phyloP scores from a whole-genome alignment of 2,797 vertebrate species.

The Scolopax bukidnonensis region DNA sequence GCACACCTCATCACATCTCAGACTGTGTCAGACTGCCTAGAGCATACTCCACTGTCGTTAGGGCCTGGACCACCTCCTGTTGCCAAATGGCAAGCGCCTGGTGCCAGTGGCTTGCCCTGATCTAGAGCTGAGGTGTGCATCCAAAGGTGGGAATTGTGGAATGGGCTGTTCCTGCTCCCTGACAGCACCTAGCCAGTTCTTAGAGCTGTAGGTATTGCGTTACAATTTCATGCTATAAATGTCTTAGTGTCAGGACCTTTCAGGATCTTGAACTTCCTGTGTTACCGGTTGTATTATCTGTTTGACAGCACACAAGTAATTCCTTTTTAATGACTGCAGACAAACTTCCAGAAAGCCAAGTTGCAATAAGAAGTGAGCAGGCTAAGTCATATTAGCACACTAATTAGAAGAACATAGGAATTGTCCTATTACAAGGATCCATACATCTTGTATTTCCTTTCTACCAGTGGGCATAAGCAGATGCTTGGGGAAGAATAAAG shows the following conservation, averaged over 20 bases:
- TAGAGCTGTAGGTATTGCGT: neutral
- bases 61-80: neutral
- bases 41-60: accelerated
- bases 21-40: neutral
- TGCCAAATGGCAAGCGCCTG: neutral
- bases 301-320: neutral
- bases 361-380: neutral
- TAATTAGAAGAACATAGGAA: neutral
- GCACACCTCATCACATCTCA: neutral
- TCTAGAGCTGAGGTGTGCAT: neutral
- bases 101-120: neutral
- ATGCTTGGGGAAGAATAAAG: neutral
- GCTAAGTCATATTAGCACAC: neutral
- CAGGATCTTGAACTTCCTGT: accelerated
- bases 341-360: neutral
- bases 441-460: neutral
- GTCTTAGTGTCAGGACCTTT: neutral
- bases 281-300: neutral
- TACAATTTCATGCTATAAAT: neutral
- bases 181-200: neutral
- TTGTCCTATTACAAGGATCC: neutral
- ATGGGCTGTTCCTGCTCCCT: neutral
- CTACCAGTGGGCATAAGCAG: neutral
- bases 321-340: neutral
- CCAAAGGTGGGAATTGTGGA: neutral